Conservation (phyloP, 2,888 invertebrate species). For the Eupithecia centaureata region DNA sequence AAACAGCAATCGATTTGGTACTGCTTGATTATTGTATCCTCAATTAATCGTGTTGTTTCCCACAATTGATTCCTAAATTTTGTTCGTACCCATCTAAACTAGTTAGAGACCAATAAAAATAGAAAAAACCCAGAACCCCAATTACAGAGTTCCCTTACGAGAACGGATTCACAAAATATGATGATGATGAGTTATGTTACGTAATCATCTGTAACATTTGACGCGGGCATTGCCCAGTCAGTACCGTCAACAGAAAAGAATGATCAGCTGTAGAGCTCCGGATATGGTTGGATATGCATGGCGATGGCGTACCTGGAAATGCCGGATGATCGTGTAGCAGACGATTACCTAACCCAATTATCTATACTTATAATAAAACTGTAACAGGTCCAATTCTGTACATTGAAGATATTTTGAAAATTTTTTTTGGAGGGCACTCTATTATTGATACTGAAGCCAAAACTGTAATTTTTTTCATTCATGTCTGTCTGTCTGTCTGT, state of each 20-base stretch:
- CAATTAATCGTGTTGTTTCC: constrained; percentile 8
- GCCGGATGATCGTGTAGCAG: too few relatives aligned
- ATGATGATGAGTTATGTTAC: constrained; percentile 78
- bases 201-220: constrained; percentile 79
- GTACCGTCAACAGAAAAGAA: constrained; percentile 54
- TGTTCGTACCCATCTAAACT: constrained; percentile 18
- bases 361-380: too few relatives aligned
- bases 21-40: neutral
- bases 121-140: constrained; percentile 52
- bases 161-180: constrained; percentile 71
- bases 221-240: constrained; percentile 59
- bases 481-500: too few relatives aligned
- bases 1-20: neutral
- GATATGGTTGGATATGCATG: neutral
- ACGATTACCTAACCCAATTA: too few relatives aligned
- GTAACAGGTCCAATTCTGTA: too few relatives aligned
- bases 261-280: neutral
- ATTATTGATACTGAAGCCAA: too few relatives aligned
- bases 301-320: neutral
- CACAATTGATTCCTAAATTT: constrained; percentile 16
- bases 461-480: too few relatives aligned
- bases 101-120: constrained; percentile 35
- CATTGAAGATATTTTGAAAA: too few relatives aligned
- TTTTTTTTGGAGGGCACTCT: too few relatives aligned
- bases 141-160: constrained; percentile 60